Base-by-base conservation (phyloP, 2,113 vertebrate species). In the Semnornis frantzii region DNA sequence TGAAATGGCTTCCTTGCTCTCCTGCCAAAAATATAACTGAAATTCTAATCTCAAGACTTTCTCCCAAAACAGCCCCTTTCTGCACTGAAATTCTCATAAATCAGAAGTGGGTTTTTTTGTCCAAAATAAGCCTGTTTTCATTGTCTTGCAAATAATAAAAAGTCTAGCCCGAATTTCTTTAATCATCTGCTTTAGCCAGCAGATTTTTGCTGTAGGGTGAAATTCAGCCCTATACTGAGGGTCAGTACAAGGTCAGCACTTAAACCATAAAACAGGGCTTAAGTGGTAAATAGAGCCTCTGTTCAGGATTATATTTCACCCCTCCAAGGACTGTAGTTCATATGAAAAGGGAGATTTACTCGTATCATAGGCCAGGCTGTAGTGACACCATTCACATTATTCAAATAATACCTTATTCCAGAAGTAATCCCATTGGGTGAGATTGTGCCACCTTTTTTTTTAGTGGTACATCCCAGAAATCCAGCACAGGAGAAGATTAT, bases 201-300 rank as follows among this genome's bases (percentile, higher is more conserved):
- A 89, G 87, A 91, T 92, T 93, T 92, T 87, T 1, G 2, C 94
- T 87, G 64, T 89, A 94, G 91, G 87, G 82, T 92, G 66, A 94
- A 97, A 94, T 85, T 95, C 82, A 93, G 94, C 85, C 95, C 79
- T 83, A 48, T 78, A 50, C 73, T 62, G 89, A 91, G 69, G 96
- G 87, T 95, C 93, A 91, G 65, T 85, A 90, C 75, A 89, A 87
- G 87, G 96, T 97, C 95, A 94, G 62, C 85, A 71, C 87, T 96
- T 95, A 93, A 94, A 93, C 96, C 96, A 96, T 96, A 96, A 96
- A 95, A 94, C 57, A 94, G 57, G 87, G 94, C 75, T 96, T 94
- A 96, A 94, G 89, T 89, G 82, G 92, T 94, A 97, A 94, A 95
- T 85, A 93, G 80, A 94, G 76, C 89, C 95, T 91, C 89, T 95